Evolutionary conservation across 2,888 invertebrate genomes (phyloP).

Genomic region (Sthenelais limicola): DNA sequence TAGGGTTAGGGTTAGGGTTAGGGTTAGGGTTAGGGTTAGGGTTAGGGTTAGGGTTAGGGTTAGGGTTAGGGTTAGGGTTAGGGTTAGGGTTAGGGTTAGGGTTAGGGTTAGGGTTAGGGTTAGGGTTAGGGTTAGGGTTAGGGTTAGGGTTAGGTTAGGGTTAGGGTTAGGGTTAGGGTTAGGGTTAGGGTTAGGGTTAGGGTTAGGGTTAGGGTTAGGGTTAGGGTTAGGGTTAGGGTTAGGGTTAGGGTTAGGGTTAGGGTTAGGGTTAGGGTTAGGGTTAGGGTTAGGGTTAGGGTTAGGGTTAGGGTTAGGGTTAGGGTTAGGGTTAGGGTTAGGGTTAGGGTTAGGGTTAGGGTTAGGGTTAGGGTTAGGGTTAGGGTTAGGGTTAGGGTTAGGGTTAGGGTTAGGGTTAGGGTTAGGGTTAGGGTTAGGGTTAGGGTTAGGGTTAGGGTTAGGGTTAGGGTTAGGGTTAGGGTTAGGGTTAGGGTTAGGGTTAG

Average conservation of each 20-base stretch:
- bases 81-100: conserved; percentile 5
- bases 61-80: conserved; percentile 5
- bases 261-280: conserved; percentile 51
- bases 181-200: conserved; percentile 8
- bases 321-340: conserved; percentile 51
- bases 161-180: not conserved
- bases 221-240: no score
- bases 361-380: conserved; percentile 48
- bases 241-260: conserved; percentile 47
- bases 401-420: conserved; percentile 53
- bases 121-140: not conserved
- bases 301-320: conserved; percentile 49
- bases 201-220: conserved; percentile 21
- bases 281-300: no score
- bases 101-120: conserved; percentile 5
- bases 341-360: conserved; percentile 49
- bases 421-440: conserved; percentile 55
- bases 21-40: not conserved
- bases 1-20: not conserved
- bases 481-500: conserved; percentile 54
- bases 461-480: conserved; percentile 55
- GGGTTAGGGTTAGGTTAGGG: not conserved
- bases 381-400: conserved; percentile 52
- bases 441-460: conserved; percentile 53
- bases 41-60: conserved; percentile 6